A percentile compares a stretch with the other conserved stretches of the same genome.
These are phyloP conservation scores for Psylliodes chrysocephalus DNA, from an alignment of 2,888 invertebrate genomes.

Conservation along the genomic window DNA sequence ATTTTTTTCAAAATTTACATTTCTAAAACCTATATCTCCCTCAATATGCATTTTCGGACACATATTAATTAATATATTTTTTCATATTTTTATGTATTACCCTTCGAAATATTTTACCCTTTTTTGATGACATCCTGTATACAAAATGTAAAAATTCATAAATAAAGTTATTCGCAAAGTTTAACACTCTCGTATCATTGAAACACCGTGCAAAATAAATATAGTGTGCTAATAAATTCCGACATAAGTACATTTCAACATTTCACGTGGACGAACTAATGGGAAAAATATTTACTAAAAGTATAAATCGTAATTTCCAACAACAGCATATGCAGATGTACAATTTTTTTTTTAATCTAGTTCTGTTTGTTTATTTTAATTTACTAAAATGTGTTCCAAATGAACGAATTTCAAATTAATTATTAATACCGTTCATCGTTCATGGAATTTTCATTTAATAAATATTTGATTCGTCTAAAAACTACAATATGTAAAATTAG, in stretches of 20 bases:
- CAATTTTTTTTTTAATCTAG: background rate
- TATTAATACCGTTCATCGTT: background rate
- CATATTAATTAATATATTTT: too few species aligned
- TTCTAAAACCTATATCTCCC: too few species aligned
- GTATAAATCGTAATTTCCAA: background rate
- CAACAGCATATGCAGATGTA: too few species aligned
- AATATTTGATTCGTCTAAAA: background rate
- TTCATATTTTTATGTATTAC: too few species aligned
- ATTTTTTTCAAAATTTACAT: too few species aligned
- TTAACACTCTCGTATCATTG: too few species aligned
- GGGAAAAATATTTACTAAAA: background rate
- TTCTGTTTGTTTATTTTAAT: background rate
- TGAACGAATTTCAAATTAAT: background rate
- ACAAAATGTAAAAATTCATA: background rate
- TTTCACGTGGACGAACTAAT: background rate
- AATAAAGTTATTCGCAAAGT: too few species aligned
- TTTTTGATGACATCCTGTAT: background rate
- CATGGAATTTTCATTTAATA: background rate
- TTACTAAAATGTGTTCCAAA: background rate
- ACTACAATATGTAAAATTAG: background rate
- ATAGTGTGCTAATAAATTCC: too few species aligned
- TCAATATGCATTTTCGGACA: too few species aligned
- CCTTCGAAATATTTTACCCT: background rate
- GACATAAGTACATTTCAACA: too few species aligned
- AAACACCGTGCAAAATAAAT: background rate